Evolutionary conservation across 2,888 invertebrate genomes (phyloP).

Genomic region (Geotrupes spiniger): DNA sequence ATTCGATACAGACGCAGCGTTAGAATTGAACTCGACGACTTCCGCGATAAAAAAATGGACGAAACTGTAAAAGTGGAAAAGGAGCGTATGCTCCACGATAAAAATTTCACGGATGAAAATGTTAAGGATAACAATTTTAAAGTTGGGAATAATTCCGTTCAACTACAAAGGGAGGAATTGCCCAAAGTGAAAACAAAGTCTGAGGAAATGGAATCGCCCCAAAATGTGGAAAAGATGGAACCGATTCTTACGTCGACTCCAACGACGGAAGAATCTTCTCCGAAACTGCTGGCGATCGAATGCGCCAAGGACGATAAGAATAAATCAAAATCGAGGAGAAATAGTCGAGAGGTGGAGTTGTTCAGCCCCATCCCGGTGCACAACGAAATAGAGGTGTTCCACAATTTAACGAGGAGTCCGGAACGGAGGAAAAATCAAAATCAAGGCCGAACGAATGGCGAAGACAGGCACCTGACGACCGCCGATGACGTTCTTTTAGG

Average conservation of each 20-base stretch:
- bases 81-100: too few relatives aligned
- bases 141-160: too few relatives aligned
- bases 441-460: neutral
- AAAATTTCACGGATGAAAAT: too few relatives aligned
- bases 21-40: conserved; percentile 14
- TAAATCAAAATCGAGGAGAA: neutral
- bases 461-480: conserved; percentile 22
- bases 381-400: conserved; percentile 65
- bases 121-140: too few relatives aligned
- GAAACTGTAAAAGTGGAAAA: neutral
- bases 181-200: too few relatives aligned
- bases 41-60: neutral
- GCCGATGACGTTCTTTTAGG: conserved; percentile 24
- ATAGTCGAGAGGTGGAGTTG: neutral
- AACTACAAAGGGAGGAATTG: too few relatives aligned
- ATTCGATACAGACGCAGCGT: conserved; percentile 5
- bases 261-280: neutral
- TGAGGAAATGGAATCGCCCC: neutral
- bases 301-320: neutral
- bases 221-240: neutral
- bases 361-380: conserved; percentile 53
- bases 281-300: conserved; percentile 6
- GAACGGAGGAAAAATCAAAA: conserved; percentile 9
- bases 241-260: neutral
- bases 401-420: conserved; percentile 67